Evolutionary conservation across 2,888 invertebrate species (phyloP), one percentile per base, ranked within the genome.

Genomic region (Cephus nigrinus): DNA sequence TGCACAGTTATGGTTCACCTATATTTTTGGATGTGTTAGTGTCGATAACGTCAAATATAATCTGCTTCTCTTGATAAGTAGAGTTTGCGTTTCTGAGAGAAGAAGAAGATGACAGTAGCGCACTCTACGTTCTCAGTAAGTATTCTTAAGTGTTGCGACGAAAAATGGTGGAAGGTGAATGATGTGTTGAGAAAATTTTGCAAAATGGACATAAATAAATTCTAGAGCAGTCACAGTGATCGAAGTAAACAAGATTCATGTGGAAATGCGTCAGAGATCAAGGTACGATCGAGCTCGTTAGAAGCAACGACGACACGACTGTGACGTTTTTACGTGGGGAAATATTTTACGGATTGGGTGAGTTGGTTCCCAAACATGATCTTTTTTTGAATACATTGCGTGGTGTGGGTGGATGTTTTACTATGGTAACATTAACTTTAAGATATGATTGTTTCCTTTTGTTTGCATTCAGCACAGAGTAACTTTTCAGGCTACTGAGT

Each of bases 191-290:
- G 40, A 55, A 78, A 76, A 71, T n/a, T 73, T 78, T 68, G 34
- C n/a, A 79, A 77, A 79, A 82, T 76, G 76, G 79, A 32, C 73
- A 75, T 78, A 77, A 80, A 75, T 79, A 81, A 78, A 75, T 78
- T 69, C 34, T 11, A n/a, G 23, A 9, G 72, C 69, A 68, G 35
- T 79, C 30, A 69, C 30, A 69, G 31, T n/a, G 34, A 71, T 74
- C 76, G 68, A 30, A 79, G 79, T 79, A 82, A 84, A 85, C 75
- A 84, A 84, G 82, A 82, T 78, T 77, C 36, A 73, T 75, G 36
- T 75, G 78, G 75, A 78, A 80, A 83, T 85, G 86, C 82, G 80
- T 85, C 83, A 86, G 82, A 75, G 85, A 86, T 87, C 84, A 85
- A 88, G 80, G 86, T 86, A 76, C 84, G 79, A 36, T 12, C 72